Base-by-base conservation (phyloP, 92 coral and sea anemone species). In the Phenganax marumi region DNA sequence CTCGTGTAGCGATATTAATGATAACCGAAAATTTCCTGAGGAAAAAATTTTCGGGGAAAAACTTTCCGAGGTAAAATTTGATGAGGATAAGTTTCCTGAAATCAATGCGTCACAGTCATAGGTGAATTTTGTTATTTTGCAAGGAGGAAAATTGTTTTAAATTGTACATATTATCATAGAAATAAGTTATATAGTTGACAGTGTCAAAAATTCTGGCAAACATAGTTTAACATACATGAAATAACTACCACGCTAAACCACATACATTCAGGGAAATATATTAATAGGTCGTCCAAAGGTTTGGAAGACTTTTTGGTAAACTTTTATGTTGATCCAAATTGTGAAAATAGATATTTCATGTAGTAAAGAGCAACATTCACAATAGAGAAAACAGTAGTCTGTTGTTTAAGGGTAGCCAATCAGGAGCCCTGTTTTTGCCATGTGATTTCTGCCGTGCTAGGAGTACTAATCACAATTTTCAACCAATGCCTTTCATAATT, bases 1-100 rank as follows among this genome's bases (percentile, higher is more conserved):
- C 50, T 78, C 83, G 11, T 56, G 83, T 18, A 50, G 83, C 50
- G 83, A 78, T 21, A 63, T 63, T 11, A 78, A 63, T 46, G 83
- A 78, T 26, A 78, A 78, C 68, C 65, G 68, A 24, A 78, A 62
- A 78, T 61, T 17, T 50, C 46, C 68, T 0, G 83, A 78, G 11
- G 83, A 78, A 19, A 21, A 21, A 56, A 8, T 56, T 56, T 56
- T 56, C 5, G 43, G 5, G 43, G 43, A 33, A 33, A 33, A 33
- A 33, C 2, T 33, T 33, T 33, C 43, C 43, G 43, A 33, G 43
- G 43, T 0, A 13, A 78, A 62, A 78, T 61, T 17, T 50, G 12
- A 51, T 8, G 83, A 63, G 11, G 83, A 61, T 11, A 33, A 33
- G 5, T 33, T 33, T 33, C 43, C 43, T 33, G 43, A 33, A 33